Base-by-base conservation (phyloP, 2,888 invertebrate species). In the Platynereis dumerilii region DNA sequence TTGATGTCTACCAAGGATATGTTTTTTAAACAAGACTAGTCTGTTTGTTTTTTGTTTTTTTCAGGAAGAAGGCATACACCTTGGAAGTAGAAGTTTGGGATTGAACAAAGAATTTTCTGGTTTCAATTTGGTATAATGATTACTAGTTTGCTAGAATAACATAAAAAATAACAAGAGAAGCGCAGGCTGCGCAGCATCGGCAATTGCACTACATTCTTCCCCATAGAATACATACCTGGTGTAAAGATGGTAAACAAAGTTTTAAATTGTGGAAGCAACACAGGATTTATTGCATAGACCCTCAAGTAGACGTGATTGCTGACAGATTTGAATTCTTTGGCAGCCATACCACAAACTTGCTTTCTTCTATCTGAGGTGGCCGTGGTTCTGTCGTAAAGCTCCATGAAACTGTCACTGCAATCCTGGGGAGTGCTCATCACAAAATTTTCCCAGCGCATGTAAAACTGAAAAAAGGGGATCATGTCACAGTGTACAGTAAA, bases 331-430 rank as follows among this genome's bases (percentile, higher is more conserved):
- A 77, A 66, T 54, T 74, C 69, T 28, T 72, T 69, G 1, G 73
- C 69, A 5, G 70, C 71, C 3, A 69, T 65, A n/a, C 65, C 67
- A 66, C 78, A 78, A 59, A 74, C 72, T 5, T 71, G 69, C 5
- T 73, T 74, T 5, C 68, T 62, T 10, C 67, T 56, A 64, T 75
- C 71, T 1, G 68, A 67, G 56, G 71, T 69, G 2, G 75, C 69
- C 0, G 80, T 78, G 2, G 78, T 76, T 1, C 74, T 72, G 52
- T 79, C 78, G 64, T 80, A 82, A 15, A 81, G 60, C 58, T 78
- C 78, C 17, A 82, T 72, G 65, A 74, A 72, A 69, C 77, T 80
- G 28, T 73, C 60, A 10, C 71, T 71, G 66, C 82, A 82, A 20
- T 65, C 71, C 28, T 66, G 69, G 28, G 72, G 68, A 2, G 69